Evolutionary conservation across 2,888 invertebrate species (phyloP).

Genomic region (Clepsis dumicolana): DNA sequence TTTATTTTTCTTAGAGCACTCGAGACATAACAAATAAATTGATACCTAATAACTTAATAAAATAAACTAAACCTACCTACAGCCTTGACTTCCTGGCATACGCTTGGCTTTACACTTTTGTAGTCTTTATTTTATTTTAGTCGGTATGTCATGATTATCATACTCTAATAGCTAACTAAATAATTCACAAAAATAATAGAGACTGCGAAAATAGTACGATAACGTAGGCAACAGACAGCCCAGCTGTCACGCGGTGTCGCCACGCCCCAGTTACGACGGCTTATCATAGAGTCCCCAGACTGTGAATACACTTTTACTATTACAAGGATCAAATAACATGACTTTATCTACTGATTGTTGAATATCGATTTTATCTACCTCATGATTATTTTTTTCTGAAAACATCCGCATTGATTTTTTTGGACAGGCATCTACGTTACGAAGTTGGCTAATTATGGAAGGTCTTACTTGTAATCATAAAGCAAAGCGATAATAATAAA

Average conservation of each 20-base stretch:
- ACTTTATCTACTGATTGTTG: conserved; percentile 14
- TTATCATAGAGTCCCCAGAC: conserved; percentile 35
- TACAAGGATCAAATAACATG: conserved; percentile 28
- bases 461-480: not conserved
- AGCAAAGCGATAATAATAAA: conserved; percentile 2
- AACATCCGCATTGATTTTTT: conserved; percentile 20
- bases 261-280: conserved; percentile 27
- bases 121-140: not conserved
- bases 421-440: not conserved
- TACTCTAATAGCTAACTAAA: not conserved
- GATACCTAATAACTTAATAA: too few species aligned
- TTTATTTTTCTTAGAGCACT: too few species aligned
- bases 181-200: not conserved
- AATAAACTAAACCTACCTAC: too few species aligned
- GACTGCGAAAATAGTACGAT: not conserved
- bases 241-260: conserved; percentile 23
- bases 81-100: too few species aligned
- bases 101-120: too few species aligned
- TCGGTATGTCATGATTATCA: not conserved
- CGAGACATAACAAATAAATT: too few species aligned
- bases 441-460: not conserved
- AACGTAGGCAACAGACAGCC: not conserved
- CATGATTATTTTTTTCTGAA: not conserved
- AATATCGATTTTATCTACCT: not conserved
- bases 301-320: conserved; percentile 40